phyloP scores from a whole-genome alignment of 2,888 invertebrate species.

The Eupithecia insigniata region DNA sequence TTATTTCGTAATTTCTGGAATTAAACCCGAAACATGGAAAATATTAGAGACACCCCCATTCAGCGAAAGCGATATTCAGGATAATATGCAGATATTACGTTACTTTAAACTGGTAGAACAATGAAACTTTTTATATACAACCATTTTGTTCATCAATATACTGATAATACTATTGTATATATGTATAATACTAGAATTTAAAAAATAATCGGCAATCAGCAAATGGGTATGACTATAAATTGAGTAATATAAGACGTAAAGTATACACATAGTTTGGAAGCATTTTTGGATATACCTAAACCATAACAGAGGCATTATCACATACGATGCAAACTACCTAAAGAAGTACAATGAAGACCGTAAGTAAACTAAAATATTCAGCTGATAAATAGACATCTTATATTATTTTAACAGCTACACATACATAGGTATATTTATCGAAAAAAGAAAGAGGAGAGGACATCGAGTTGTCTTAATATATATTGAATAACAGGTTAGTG shows the following conservation, averaged over 20 bases:
- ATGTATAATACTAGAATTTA: background rate
- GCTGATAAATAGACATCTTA: background rate
- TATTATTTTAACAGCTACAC: background rate
- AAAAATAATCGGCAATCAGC: background rate
- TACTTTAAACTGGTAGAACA: background rate
- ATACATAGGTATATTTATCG: background rate
- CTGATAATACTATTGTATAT: no score
- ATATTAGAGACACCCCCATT: background rate
- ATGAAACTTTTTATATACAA: background rate
- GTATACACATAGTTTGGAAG: background rate
- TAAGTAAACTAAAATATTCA: background rate
- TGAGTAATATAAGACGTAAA: background rate
- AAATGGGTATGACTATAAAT: background rate
- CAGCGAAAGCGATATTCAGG: background rate
- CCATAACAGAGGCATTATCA: background rate
- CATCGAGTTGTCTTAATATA: background rate
- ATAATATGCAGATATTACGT: background rate
- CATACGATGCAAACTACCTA: background rate
- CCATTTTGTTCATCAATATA: background rate
- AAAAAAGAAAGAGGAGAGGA: background rate
- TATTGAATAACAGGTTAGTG: background rate
- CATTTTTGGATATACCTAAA: background rate
- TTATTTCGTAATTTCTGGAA: slow-evolving; percentile 16
- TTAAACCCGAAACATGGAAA: background rate
- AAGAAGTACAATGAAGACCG: background rate